A percentile compares a stretch with the other conserved stretches of the same genome.
These are phyloP conservation scores for Oreohelix idahoensis DNA, from an alignment of 1,140 invertebrate species.

Conservation along the genomic window DNA sequence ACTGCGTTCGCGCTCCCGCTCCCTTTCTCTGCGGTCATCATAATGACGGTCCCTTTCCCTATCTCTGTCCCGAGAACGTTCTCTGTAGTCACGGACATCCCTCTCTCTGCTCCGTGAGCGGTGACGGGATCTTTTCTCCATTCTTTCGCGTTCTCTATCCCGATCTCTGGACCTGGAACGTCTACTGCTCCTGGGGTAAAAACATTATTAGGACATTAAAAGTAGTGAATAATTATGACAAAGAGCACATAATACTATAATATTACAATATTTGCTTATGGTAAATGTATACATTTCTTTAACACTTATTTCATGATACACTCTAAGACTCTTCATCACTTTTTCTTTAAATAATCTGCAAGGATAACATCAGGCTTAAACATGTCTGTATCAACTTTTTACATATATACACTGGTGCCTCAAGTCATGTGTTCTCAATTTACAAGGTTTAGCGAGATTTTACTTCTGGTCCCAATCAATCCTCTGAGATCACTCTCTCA, in stretches of 20 bases:
- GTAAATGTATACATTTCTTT: too few relatives aligned
- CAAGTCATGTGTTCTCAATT: too few relatives aligned
- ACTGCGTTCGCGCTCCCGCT: conserved; percentile 78
- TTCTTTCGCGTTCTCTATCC: conserved; percentile 78
- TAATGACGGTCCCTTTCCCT: conserved; percentile 71
- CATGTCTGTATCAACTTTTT: too few relatives aligned
- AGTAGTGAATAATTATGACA: background rate
- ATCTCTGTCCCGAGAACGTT: conserved; percentile 68
- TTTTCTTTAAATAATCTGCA: too few relatives aligned
- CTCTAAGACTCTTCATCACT: too few relatives aligned
- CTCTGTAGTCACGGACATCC: conserved; percentile 67
- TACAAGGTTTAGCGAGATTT: too few relatives aligned
- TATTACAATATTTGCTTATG: too few relatives aligned
- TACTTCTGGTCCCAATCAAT: too few relatives aligned
- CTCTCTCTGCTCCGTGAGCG: conserved; percentile 68
- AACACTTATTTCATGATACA: too few relatives aligned
- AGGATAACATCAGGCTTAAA: too few relatives aligned
- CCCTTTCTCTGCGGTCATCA: conserved; percentile 76
- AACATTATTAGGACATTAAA: conserved; percentile 23
- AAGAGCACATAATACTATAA: background rate
- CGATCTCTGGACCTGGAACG: conserved; percentile 84
- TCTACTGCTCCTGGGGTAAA: conserved; percentile 71
- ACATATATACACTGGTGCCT: too few relatives aligned
- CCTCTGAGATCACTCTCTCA: too few relatives aligned
- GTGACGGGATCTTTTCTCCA: conserved; percentile 72